Conservation (phyloP, 2,888 invertebrate genomes). For the Drosophila mayaguana region DNA sequence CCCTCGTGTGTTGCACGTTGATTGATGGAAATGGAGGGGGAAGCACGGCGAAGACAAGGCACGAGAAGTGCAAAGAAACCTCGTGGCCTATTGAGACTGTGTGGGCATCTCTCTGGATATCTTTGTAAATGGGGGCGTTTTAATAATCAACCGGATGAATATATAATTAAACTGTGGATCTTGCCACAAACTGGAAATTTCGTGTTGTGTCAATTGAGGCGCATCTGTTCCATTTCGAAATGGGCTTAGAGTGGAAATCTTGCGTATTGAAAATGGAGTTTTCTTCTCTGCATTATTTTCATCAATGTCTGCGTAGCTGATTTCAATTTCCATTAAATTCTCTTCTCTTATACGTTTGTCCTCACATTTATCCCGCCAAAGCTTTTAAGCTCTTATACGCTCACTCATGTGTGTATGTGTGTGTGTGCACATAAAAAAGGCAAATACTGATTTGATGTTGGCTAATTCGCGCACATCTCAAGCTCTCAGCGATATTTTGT, state of each 20-base stretch:
- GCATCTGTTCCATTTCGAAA: neutral
- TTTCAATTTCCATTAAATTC: slow-evolving; percentile 1
- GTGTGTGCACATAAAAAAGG: slow-evolving; percentile 5
- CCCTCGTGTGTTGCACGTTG: slow-evolving; percentile 28
- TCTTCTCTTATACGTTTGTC: slow-evolving; percentile 1
- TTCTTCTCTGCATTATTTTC: too few species aligned
- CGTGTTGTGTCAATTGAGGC: neutral
- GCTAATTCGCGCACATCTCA: slow-evolving; percentile 38
- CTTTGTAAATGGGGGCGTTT: slow-evolving; percentile 29
- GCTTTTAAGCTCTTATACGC: neutral
- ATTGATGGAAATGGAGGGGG: slow-evolving; percentile 54
- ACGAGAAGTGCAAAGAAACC: slow-evolving; percentile 31
- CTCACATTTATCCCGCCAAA: slow-evolving; percentile 3
- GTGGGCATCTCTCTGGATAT: slow-evolving; percentile 25
- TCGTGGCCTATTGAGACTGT: slow-evolving; percentile 33
- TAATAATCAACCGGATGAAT: slow-evolving; percentile 25
- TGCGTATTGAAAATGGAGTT: too few species aligned
- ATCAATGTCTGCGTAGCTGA: too few species aligned
- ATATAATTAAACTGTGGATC: slow-evolving; percentile 13
- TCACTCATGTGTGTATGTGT: slow-evolving; percentile 1
- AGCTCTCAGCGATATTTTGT: slow-evolving; percentile 30
- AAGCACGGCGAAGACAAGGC: slow-evolving; percentile 25
- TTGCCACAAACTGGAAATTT: slow-evolving; percentile 4
- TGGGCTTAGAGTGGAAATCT: neutral
- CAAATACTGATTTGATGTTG: slow-evolving; percentile 44